Percentiles rank a stretch among this genome's conserved stretches.
These are phyloP conservation scores for Melopsittacus undulatus DNA, from an alignment of 2,797 vertebrate genomes.

Conservation along the genomic window DNA sequence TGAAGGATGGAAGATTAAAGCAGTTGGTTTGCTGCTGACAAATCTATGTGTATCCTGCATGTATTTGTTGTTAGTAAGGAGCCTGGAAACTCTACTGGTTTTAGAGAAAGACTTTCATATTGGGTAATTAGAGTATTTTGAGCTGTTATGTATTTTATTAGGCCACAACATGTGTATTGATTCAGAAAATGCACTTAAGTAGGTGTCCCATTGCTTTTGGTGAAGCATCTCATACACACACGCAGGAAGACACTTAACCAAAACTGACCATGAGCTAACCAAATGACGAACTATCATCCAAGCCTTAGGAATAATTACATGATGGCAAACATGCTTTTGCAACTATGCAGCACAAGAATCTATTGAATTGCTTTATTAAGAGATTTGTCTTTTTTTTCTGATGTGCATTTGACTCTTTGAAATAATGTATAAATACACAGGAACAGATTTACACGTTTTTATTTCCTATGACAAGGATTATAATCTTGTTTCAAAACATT, in stretches of 20 bases:
- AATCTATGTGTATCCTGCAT: neutral
- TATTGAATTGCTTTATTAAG: neutral
- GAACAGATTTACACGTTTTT: fast-evolving
- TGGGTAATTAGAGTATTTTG: neutral
- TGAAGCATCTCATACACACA: neutral
- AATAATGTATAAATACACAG: neutral
- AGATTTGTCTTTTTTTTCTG: neutral
- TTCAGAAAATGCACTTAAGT: neutral
- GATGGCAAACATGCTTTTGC: neutral
- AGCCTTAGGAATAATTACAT: neutral
- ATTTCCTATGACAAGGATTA: neutral
- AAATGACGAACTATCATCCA: neutral
- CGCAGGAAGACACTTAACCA: neutral
- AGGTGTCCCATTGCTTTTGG: neutral
- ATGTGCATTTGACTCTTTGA: neutral
- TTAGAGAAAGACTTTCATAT: neutral
- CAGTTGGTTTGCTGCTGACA: neutral
- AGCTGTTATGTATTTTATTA: neutral
- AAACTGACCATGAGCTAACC: neutral
- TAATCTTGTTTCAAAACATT: neutral
- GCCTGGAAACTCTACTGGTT: neutral
- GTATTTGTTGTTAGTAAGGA: neutral
- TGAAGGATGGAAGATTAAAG: neutral
- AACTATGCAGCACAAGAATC: neutral
- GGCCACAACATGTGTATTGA: no score